Base-by-base conservation (phyloP, 2,797 vertebrate genomes). In the Helicolenus hilgendorfi region DNA sequence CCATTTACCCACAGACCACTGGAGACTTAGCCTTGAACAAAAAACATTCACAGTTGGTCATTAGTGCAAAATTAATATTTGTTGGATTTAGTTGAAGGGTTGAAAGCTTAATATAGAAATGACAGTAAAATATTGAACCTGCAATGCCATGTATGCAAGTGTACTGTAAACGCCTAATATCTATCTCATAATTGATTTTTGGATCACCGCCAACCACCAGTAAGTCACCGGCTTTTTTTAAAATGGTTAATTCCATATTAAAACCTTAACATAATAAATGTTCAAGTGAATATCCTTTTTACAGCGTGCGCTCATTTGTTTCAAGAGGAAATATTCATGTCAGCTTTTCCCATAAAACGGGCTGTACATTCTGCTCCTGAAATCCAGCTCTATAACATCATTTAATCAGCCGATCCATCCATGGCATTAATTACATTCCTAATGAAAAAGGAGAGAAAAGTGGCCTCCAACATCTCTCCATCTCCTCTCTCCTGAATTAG, bases 351-450 rank as follows among this genome's bases (percentile, higher is more conserved):
- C 73, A 73, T 62, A 76, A 84, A 88, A 55, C 81, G 83, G 81
- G 22, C 27, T 76, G 33, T 81, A 86, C 41, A 71, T 64, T 87
- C 71, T 72, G 65, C 87, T 87, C 76, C 86, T 79, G 71, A 73
- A 92, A 79, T 76, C 74, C 67, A 70, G 69, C 65, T 33, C 84
- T 90, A 31, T 63, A 78, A 72, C 45, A 87, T 92, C 45, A 94
- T 94, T 96, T 94, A 95, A 96, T 96, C 89, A 96, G 94, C 84
- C 81, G 38, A 90, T 95, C 92, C 94, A 94, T 95, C 94, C 84
- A 35, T 91, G 91, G 89, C 92, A 93, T 93, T 95, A 95, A 96
- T 95, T 95, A 94, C 79, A 85, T 86, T 94, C 77, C 86, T 94
- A 92, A 94, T 95, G 89, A 92, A 95, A 94, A 91, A 77, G 65